Conservation (phyloP, 1,140 invertebrate genomes). For the fruit fly (Drosophila melanogaster) region DNA sequence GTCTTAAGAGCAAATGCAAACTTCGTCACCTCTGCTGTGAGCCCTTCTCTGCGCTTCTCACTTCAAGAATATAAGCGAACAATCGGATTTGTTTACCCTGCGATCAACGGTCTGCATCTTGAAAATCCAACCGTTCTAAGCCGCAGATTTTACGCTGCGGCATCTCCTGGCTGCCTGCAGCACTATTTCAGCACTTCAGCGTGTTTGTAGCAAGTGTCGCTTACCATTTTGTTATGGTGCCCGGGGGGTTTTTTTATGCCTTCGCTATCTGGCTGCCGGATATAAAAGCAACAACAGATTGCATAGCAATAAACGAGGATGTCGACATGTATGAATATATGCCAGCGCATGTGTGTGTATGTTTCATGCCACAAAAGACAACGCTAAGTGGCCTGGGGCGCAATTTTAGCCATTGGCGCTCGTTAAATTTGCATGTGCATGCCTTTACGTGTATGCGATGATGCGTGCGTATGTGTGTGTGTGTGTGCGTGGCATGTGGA, state of each 20-base stretch:
- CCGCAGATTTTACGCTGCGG: constrained; percentile 24
- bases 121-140: constrained; percentile 16
- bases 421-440: constrained; percentile 78
- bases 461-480: not conserved
- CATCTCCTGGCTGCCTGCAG: constrained; percentile 14
- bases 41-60: constrained; percentile 19
- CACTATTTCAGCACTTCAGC: constrained; percentile 25
- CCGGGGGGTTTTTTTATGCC: constrained; percentile 50
- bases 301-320: constrained; percentile 48
- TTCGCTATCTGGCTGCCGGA: constrained; percentile 56
- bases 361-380: constrained; percentile 65
- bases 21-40: not conserved
- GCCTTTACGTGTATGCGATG: not conserved
- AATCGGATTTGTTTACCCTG: constrained; percentile 4
- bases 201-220: constrained; percentile 41
- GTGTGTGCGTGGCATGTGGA: constrained; percentile 1
- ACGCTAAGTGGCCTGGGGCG: constrained; percentile 71
- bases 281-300: constrained; percentile 68
- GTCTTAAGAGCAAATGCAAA: not conserved
- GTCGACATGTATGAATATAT: constrained; percentile 36
- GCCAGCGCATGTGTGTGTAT: constrained; percentile 8
- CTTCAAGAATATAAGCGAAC: constrained; percentile 8
- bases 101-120: constrained; percentile 5
- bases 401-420: constrained; percentile 74
- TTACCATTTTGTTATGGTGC: constrained; percentile 42